Evolutionary conservation across 2,888 invertebrate genomes (phyloP).

Genomic region (Esperia sulphurella): DNA sequence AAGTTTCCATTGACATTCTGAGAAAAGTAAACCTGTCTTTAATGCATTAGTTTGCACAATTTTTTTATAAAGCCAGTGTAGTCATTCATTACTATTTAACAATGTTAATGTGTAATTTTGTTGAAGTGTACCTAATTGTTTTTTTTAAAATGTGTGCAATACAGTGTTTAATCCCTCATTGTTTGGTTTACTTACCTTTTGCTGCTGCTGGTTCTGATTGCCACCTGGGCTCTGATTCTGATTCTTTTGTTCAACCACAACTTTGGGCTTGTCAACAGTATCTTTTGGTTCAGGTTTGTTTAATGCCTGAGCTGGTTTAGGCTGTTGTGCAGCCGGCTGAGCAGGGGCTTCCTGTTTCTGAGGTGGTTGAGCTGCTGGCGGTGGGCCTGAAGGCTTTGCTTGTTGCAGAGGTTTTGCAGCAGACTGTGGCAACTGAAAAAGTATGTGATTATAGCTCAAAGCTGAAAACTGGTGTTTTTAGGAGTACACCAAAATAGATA

Average conservation of each 20-base stretch:
- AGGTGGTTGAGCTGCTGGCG: constrained; percentile 6
- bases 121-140: too few species aligned
- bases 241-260: constrained; percentile 39
- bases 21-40: too few species aligned
- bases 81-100: too few species aligned
- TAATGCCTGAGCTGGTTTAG: constrained; percentile 27
- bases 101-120: too few species aligned
- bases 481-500: too few species aligned
- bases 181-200: constrained; percentile 25
- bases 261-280: constrained; percentile 42
- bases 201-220: constrained; percentile 37
- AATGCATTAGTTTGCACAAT: too few species aligned
- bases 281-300: constrained; percentile 41
- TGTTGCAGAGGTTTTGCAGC: constrained; percentile 6
- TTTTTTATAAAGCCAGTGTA: too few species aligned
- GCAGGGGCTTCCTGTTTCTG: constrained; percentile 4
- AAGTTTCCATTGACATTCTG: constrained; percentile 66
- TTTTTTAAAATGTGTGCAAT: background rate
- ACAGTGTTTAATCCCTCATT: too few species aligned
- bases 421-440: constrained; percentile 12
- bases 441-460: too few species aligned
- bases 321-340: constrained; percentile 4
- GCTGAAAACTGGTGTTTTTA: too few species aligned
- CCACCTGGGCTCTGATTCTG: constrained; percentile 22
- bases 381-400: constrained; percentile 2